Base-by-base conservation (phyloP, 2,113 vertebrate species). In the Bungarus multicinctus region DNA sequence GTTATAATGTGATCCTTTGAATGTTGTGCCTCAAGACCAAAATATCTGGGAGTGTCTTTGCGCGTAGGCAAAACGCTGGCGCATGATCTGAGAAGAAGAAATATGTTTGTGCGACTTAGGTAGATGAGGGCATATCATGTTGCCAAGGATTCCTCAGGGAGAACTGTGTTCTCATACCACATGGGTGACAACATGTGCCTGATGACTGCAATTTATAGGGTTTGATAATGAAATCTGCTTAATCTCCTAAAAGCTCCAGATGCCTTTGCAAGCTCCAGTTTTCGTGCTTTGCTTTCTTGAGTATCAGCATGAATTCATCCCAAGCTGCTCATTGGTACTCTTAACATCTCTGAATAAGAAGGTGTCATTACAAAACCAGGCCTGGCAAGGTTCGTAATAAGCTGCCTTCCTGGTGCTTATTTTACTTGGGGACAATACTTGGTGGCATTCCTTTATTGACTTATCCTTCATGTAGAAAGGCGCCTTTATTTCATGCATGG, bases 281-380 rank as follows among this genome's bases (percentile, higher is more conserved):
- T 69, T 69, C 85, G 16, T 12, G 43, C 58, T 81, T 92, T 88
- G 94, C 91, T 16, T 55, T 92, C 94, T 94, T 96, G 90, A 92
- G 93, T 94, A 94, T 89, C 95, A 97, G 93, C 95, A 96, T 94
- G 94, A 97, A 97, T 96, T 97, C 97, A 96, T 97, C 95, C 94
- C 95, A 94, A 95, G 94, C 96, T 94, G 88, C 89, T 97, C 52
- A 91, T 96, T 89, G 90, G 93, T 95, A 92, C 22, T 93, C 94
- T 86, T 97, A 97, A 97, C 97, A 96, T 95, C 94, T 86, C 93
- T 91, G 94, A 97, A 96, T 96, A 96, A 95, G 96, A 97, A 97
- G 96, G 96, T 97, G 97, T 96, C 97, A 94, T 93, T 97, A 96
- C 91, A 97, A 96, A 98, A 97, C 96, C 96, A 97, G 96, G 97